phyloP scores from a whole-genome alignment of 1,140 invertebrate genomes.

The Hycleus phaleratus region DNA sequence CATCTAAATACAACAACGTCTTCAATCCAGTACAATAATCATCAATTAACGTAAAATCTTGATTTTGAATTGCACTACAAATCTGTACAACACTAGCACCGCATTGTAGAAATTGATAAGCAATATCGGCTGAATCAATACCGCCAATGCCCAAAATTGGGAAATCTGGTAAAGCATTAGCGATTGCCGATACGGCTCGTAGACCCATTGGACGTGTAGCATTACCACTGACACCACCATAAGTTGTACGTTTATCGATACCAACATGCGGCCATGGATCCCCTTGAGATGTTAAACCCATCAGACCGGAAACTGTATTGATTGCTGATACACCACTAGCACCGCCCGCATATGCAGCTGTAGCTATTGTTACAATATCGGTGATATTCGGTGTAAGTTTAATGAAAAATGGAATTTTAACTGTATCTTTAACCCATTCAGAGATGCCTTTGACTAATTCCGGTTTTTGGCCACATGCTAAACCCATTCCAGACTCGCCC shows the following conservation, averaged over 20 bases:
- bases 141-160: slow-evolving; percentile 83
- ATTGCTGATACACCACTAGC: slow-evolving; percentile 94
- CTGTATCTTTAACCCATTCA: slow-evolving; percentile 74
- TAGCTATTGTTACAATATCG: slow-evolving; percentile 81
- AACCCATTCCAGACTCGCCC: slow-evolving; percentile 95
- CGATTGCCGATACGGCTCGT: slow-evolving; percentile 80
- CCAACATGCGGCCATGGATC: slow-evolving; percentile 90
- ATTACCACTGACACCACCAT: slow-evolving; percentile 94
- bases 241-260: slow-evolving; percentile 74
- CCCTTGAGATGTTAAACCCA: slow-evolving; percentile 74
- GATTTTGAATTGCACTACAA: slow-evolving; percentile 96
- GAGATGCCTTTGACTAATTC: slow-evolving; percentile 84
- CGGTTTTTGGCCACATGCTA: slow-evolving; percentile 93
- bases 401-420: slow-evolving; percentile 95
- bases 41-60: slow-evolving; percentile 92
- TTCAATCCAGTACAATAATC: slow-evolving; percentile 90
- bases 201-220: slow-evolving; percentile 90
- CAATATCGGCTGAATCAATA: slow-evolving; percentile 91
- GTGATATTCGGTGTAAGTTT: slow-evolving; percentile 98
- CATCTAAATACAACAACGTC: slow-evolving; percentile 77
- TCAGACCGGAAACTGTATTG: slow-evolving; percentile 92
- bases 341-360: slow-evolving; percentile 82
- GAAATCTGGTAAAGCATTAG: slow-evolving; percentile 73
- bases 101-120: slow-evolving; percentile 85
- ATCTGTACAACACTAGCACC: slow-evolving; percentile 89